These are phyloP conservation scores for Salpingus planirostris DNA, from an alignment of 2,888 invertebrate genomes.

Conservation along the genomic window DNA sequence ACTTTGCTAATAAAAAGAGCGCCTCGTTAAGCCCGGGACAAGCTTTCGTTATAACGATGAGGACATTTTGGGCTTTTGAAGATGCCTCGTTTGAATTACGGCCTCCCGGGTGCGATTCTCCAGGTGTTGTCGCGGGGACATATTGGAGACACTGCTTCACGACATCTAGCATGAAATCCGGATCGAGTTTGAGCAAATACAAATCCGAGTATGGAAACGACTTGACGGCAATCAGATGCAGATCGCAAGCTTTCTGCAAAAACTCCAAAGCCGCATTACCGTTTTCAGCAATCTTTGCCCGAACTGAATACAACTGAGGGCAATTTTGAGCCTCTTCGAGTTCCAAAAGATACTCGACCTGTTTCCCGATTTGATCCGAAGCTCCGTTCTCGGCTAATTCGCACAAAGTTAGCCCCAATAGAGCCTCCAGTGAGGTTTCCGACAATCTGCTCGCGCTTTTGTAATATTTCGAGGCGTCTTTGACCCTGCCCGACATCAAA, in stretches of 20 bases:
- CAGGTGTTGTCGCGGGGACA: constrained; percentile 8
- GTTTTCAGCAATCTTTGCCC: constrained; percentile 53
- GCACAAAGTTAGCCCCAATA: constrained; percentile 75
- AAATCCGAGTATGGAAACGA: constrained; percentile 61
- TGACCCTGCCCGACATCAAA: constrained; percentile 60
- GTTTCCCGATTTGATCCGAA: constrained; percentile 68
- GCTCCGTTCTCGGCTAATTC: constrained; percentile 67
- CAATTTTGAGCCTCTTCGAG: constrained; percentile 61
- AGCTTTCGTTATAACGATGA: constrained; percentile 64
- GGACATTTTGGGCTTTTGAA: constrained; percentile 46
- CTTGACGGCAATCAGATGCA: constrained; percentile 44
- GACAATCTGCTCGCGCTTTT: constrained; percentile 76
- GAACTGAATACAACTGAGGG: constrained; percentile 57
- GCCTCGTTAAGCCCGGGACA: constrained; percentile 72
- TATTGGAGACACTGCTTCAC: constrained; percentile 68
- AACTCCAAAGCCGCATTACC: constrained; percentile 49
- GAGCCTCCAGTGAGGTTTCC: constrained; percentile 69
- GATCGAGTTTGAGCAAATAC: constrained; percentile 70
- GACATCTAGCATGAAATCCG: constrained; percentile 75
- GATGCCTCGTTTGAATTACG: constrained; percentile 3
- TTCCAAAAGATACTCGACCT: constrained; percentile 78
- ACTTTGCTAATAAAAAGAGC: constrained; percentile 63
- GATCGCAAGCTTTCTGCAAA: constrained; percentile 55
- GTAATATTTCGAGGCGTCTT: constrained; percentile 73
- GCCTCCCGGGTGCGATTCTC: no score